Evolutionary conservation across 2,797 vertebrate genomes (phyloP).

Genomic region (Decapterus maruadsi): DNA sequence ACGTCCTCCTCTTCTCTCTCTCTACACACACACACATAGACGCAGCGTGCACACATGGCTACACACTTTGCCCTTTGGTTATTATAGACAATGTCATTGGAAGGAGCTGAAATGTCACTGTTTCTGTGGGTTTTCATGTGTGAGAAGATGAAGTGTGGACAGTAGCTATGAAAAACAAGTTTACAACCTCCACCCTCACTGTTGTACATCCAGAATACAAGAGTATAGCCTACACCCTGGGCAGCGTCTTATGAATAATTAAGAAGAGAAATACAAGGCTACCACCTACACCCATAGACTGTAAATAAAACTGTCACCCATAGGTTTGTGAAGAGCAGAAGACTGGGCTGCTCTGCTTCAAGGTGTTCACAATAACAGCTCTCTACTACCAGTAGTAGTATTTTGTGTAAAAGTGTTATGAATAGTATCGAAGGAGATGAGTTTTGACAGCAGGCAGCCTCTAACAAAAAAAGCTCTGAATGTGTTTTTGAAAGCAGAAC

Average conservation of each 20-base stretch:
- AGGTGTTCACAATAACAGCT: not conserved
- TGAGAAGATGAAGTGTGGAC: constrained; percentile 10
- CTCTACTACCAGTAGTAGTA: no score
- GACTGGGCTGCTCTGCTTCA: no score
- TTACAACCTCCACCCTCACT: not conserved
- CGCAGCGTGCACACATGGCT: constrained; percentile 7
- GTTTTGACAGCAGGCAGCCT: no score
- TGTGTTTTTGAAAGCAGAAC: no score
- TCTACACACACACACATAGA: constrained; percentile 3
- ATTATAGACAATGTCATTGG: constrained; percentile 43
- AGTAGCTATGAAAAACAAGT: not conserved
- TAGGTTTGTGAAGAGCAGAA: no score
- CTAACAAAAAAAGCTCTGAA: no score
- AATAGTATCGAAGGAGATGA: no score
- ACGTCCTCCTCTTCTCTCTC: constrained; percentile 33
- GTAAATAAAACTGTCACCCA: no score
- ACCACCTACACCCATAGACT: no score
- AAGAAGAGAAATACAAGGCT: not conserved
- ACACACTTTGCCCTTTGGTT: constrained; percentile 56
- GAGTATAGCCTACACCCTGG: not conserved
- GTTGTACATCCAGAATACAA: not conserved
- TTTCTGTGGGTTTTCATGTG: constrained; percentile 14
- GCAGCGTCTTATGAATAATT: not conserved
- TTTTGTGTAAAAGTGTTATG: no score
- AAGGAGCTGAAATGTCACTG: constrained; percentile 39